Evolutionary conservation across 2,888 invertebrate species (phyloP).

Genomic region (Napeogenes inachia): DNA sequence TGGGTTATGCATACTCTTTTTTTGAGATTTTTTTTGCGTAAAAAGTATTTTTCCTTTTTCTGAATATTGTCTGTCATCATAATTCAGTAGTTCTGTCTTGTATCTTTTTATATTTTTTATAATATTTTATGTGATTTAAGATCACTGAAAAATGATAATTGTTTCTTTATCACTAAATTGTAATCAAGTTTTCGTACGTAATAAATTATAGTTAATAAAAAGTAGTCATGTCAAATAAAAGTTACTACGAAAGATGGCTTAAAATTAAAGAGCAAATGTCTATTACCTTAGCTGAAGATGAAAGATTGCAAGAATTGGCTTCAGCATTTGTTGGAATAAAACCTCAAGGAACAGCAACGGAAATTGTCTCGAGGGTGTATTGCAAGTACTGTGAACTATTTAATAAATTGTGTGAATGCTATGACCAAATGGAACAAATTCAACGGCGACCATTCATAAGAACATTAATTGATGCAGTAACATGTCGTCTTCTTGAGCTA

Average conservation of each 20-base stretch:
- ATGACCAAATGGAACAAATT: conserved; percentile 80
- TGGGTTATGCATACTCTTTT: too few species aligned
- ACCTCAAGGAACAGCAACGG: conserved; percentile 68
- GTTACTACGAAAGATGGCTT: conserved; percentile 60
- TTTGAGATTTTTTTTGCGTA: too few species aligned
- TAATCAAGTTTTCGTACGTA: conserved; percentile 4
- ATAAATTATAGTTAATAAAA: background rate
- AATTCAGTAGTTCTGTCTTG: too few species aligned
- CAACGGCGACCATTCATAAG: conserved; percentile 78
- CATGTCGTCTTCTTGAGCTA: conserved; percentile 78
- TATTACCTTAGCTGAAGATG: conserved; percentile 49
- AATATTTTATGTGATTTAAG: conserved; percentile 2
- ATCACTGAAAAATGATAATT: background rate
- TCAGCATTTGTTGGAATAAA: conserved; percentile 50
- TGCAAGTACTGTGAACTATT: conserved; percentile 72
- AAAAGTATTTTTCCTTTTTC: too few species aligned
- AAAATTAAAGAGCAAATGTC: conserved; percentile 53
- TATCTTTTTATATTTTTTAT: background rate
- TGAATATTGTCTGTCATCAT: too few species aligned
- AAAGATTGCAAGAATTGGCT: conserved; percentile 54
- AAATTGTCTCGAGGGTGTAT: conserved; percentile 71
- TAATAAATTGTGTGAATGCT: conserved; percentile 76
- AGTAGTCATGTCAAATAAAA: conserved; percentile 53
- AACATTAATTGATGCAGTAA: conserved; percentile 77
- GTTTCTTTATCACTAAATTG: background rate